phyloP scores from a whole-genome alignment of 1,140 invertebrate species.

The Pogonomyrmex barbatus region DNA sequence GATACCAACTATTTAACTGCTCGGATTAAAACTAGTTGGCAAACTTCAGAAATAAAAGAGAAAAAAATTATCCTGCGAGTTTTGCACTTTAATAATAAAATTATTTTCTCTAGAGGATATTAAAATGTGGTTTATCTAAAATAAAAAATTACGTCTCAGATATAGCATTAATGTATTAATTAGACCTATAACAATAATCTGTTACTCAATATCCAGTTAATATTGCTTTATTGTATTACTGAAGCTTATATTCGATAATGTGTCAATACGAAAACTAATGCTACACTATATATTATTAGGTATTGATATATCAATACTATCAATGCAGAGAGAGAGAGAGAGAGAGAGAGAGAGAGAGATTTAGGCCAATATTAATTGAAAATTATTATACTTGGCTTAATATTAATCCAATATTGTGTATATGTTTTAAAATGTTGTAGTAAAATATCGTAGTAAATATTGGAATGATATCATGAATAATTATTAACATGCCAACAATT shows the following conservation, averaged over 20 bases:
- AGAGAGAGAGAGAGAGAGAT: too few species aligned
- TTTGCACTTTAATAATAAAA: constrained; percentile 15
- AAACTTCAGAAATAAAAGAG: constrained; percentile 24
- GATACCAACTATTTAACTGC: neutral
- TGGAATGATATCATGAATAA: neutral
- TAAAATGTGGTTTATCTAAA: neutral
- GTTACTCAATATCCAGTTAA: neutral
- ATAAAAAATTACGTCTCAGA: neutral
- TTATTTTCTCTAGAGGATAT: neutral
- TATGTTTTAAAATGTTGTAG: neutral
- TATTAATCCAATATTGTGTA: neutral
- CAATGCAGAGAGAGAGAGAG: neutral
- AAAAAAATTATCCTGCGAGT: neutral
- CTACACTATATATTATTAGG: neutral
- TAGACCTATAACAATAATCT: neutral
- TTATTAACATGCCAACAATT: neutral
- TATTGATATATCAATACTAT: constrained; percentile 20
- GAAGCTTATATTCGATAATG: neutral
- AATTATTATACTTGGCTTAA: neutral
- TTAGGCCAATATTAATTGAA: neutral
- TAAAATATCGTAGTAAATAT: constrained; percentile 6
- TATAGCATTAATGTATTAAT: neutral
- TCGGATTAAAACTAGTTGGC: constrained; percentile 30
- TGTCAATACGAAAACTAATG: neutral
- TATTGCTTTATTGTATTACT: neutral